phyloP scores from a whole-genome alignment of 2,113 vertebrate species.

The Rostratula benghalensis region DNA sequence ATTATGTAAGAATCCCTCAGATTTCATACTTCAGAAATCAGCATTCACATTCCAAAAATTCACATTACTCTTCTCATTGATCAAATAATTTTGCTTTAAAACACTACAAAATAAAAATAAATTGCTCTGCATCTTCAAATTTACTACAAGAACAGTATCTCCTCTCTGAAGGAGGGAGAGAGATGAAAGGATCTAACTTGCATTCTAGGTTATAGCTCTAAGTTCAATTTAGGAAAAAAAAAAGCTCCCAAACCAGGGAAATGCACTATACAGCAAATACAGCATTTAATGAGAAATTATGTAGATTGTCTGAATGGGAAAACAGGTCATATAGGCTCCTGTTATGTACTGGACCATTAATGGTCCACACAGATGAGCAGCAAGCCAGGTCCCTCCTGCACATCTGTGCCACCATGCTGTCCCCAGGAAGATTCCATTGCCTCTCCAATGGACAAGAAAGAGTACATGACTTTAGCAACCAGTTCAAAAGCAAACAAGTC shows the following conservation, averaged over 20 bases:
- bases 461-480: neutral
- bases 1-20: neutral
- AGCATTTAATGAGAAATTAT: neutral
- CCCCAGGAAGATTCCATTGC: neutral
- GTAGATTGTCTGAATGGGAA: neutral
- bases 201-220: neutral
- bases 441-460: accelerated
- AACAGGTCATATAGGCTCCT: too few species aligned
- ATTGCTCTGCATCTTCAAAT: neutral
- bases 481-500: neutral
- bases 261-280: too few species aligned
- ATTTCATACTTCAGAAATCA: neutral
- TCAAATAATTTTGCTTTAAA: neutral
- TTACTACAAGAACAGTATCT: neutral
- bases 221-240: neutral
- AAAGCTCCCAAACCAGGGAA: neutral
- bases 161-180: neutral
- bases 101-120: neutral
- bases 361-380: neutral
- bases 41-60: neutral
- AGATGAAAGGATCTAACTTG: neutral
- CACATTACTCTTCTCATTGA: neutral
- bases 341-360: accelerated
- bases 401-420: neutral
- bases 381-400: neutral